A percentile compares a stretch with the other conserved stretches of the same genome.
Evolutionary conservation across 1,140 invertebrate genomes (phyloP).

Genomic region (Theocolax elegans): DNA sequence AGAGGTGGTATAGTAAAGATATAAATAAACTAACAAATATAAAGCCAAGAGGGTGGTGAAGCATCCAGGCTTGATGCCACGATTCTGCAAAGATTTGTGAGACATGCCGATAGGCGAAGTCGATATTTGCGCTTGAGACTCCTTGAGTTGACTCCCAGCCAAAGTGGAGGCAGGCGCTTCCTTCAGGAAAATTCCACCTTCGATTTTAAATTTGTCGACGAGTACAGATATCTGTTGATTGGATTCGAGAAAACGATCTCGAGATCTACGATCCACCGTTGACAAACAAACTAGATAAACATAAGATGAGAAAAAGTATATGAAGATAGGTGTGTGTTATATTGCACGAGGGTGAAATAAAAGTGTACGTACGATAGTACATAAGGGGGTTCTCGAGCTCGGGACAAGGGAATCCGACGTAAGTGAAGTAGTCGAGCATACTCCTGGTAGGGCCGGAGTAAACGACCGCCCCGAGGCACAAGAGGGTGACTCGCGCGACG

Average conservation of each 20-base stretch:
- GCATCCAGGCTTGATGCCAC: constrained; percentile 74
- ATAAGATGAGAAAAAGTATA: too few relatives aligned
- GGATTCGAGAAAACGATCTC: constrained; percentile 90
- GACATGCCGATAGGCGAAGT: constrained; percentile 29
- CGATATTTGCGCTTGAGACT: constrained; percentile 25
- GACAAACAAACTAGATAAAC: constrained; percentile 81
- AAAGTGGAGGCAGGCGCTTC: constrained; percentile 67
- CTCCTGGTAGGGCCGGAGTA: constrained; percentile 90
- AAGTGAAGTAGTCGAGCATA: constrained; percentile 91
- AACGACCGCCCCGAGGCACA: constrained; percentile 90
- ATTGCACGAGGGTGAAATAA: too few relatives aligned
- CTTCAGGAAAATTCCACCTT: constrained; percentile 77
- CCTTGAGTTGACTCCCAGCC: constrained; percentile 17
- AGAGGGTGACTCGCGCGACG: constrained; percentile 81
- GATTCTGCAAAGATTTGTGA: constrained; percentile 39
- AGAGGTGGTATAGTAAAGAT: too few relatives aligned
- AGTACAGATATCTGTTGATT: constrained; percentile 91
- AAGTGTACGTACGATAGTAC: constrained; percentile 87
- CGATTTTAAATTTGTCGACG: constrained; percentile 90
- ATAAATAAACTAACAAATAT: constrained; percentile 74
- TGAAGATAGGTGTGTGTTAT: too few relatives aligned
- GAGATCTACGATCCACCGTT: constrained; percentile 87
- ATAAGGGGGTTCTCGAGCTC: constrained; percentile 92
- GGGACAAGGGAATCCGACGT: constrained; percentile 92
- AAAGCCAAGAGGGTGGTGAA: constrained; percentile 79